These are phyloP conservation scores for Onychomys torridus DNA, from an alignment of 2,797 vertebrate genomes.

Conservation along the genomic window DNA sequence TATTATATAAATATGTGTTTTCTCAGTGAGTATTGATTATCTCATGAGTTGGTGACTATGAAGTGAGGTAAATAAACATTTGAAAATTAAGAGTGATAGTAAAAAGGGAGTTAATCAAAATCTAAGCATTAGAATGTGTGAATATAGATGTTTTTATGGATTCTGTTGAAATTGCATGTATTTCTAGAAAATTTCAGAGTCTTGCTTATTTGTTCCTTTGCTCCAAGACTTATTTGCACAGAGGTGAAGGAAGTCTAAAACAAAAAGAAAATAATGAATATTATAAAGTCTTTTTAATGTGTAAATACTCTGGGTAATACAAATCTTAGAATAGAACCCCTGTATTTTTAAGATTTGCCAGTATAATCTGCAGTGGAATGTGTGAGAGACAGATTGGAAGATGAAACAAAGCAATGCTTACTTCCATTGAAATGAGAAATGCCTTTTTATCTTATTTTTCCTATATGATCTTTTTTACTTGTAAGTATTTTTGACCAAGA, in stretches of 20 bases:
- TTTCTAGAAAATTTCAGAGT: neutral
- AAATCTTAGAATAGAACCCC: neutral
- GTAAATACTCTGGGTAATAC: neutral
- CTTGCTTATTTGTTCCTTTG: neutral
- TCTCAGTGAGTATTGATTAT: neutral
- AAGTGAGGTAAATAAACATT: neutral
- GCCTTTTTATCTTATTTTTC: constrained; percentile 6
- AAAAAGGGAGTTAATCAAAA: neutral
- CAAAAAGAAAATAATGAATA: neutral
- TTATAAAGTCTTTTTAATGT: neutral
- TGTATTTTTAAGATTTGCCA: neutral
- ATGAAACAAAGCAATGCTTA: neutral
- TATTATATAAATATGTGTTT: neutral
- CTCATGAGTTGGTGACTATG: neutral
- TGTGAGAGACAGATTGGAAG: neutral
- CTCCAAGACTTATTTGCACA: neutral
- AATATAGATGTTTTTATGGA: neutral
- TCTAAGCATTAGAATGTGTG: neutral
- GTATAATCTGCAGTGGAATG: neutral
- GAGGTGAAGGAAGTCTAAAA: neutral
- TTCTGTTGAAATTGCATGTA: neutral
- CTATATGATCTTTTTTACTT: neutral
- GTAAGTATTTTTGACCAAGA: neutral
- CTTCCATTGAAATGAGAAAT: neutral
- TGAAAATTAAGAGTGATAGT: neutral